phyloP scores from a whole-genome alignment of 2,888 invertebrate genomes.

The Theodoxus fluviatilis region DNA sequence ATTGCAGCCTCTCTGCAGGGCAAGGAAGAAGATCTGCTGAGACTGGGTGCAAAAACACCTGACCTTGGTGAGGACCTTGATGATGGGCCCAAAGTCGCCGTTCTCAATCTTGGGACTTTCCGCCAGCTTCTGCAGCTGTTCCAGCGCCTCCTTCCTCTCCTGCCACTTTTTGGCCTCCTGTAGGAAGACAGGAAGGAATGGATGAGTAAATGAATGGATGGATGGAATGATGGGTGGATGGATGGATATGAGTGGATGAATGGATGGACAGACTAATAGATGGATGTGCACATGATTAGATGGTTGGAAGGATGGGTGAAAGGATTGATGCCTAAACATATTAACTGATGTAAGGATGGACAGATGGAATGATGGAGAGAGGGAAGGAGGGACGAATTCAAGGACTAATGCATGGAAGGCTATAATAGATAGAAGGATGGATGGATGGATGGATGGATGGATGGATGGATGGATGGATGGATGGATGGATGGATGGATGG shows the following conservation, averaged over 20 bases:
- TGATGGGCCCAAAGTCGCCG: slow-evolving; percentile 91
- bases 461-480: slow-evolving; percentile 13
- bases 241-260: too few relatives aligned
- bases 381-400: too few relatives aligned
- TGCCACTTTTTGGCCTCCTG: slow-evolving; percentile 93
- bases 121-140: slow-evolving; percentile 80
- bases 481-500: neutral
- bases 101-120: slow-evolving; percentile 82
- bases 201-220: neutral
- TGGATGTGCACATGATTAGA: too few relatives aligned
- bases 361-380: neutral
- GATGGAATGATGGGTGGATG: too few relatives aligned
- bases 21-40: too few relatives aligned
- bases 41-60: too few relatives aligned
- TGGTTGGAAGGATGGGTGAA: too few relatives aligned
- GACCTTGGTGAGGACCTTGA: slow-evolving; percentile 86
- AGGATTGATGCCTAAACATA: too few relatives aligned
- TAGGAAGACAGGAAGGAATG: slow-evolving; percentile 17
- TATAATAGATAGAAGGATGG: slow-evolving; percentile 7
- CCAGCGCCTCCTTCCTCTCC: slow-evolving; percentile 90
- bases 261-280: too few relatives aligned
- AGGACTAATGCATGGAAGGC: too few relatives aligned
- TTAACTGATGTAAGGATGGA: neutral
- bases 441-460: slow-evolving; percentile 31
- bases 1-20: too few relatives aligned